Base-by-base conservation (phyloP, 2,113 vertebrate species). In the Stercorarius parasiticus region DNA sequence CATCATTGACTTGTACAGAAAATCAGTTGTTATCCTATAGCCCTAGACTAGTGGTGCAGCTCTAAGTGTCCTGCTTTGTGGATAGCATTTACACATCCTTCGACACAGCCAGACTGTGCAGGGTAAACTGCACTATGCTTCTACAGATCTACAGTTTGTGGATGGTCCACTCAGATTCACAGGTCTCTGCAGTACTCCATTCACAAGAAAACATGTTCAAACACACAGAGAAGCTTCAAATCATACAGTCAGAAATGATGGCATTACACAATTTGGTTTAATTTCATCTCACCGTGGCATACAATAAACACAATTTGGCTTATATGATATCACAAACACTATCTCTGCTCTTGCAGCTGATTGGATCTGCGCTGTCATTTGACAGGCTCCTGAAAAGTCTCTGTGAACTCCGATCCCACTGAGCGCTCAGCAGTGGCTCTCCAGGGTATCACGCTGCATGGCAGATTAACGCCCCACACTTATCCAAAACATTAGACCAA, bases 131-230 rank as follows among this genome's bases (percentile, higher is more conserved):
- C 32, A 34, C 66, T 23, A 43, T n/a, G 58, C 50, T 76, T 30
- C 81, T 83, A 11, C n/a, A 20, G n/a, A 30, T 7, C n/a, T 0
- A 34, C 61, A 18, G 10, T 0, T 3, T 16, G 34, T 10, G 40
- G 36, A 52, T 13, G n/a, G 26, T 36, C 25, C 65, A 10, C 61
- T 53, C 67, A 15, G 32, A 34, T 19, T 17, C 40, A 15, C 20
- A 17, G 49, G 19, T n/a, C 66, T 80, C 61, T 81, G 56, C 45
- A 52, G 34, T 16, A 56, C n/a, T 50, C 45, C 65, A 32, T 11
- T 77, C 43, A 50, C 53, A 73, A 61, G 38, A 34, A 52, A 38
- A 22, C 6, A 59, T 0, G 0, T 43, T 52, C 43, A 52, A 52
- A 15, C 15, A 78, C 15, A 42, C 30, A 20, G 22, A 23, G 49